Evolutionary conservation across 1,140 invertebrate species (phyloP).

Genomic region (Homalodisca vitripennis): DNA sequence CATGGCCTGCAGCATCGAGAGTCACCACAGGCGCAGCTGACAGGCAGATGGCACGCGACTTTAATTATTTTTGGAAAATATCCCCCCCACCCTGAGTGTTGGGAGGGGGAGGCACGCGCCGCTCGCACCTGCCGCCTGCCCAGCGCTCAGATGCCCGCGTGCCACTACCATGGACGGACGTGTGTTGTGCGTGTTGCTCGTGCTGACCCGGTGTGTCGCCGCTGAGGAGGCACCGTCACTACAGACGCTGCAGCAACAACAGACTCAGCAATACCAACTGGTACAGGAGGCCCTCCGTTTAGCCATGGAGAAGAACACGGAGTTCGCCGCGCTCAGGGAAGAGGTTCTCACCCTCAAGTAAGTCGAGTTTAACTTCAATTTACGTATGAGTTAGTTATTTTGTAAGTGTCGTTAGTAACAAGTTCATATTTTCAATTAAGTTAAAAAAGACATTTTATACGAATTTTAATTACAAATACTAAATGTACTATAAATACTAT

Average conservation of each 20-base stretch:
- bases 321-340: conserved; percentile 16
- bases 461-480: no score
- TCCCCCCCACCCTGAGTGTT: background rate
- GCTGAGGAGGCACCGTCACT: background rate
- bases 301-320: conserved; percentile 8
- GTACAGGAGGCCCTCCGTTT: background rate
- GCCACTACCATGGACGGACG: conserved; percentile 17
- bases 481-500: no score
- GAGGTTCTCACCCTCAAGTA: background rate
- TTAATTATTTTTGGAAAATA: no score
- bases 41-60: no score
- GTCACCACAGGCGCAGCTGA: no score
- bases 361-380: no score
- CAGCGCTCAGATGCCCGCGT: background rate
- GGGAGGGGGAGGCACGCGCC: background rate
- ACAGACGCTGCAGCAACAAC: background rate
- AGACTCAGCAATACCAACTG: background rate
- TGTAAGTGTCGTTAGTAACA: no score
- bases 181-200: background rate
- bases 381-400: no score
- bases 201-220: background rate
- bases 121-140: no score
- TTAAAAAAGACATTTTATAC: no score
- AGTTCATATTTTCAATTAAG: no score
- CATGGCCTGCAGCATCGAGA: no score